Conservation (phyloP, 2,888 invertebrate genomes). For the Rhimphoctona megacephalus region DNA sequence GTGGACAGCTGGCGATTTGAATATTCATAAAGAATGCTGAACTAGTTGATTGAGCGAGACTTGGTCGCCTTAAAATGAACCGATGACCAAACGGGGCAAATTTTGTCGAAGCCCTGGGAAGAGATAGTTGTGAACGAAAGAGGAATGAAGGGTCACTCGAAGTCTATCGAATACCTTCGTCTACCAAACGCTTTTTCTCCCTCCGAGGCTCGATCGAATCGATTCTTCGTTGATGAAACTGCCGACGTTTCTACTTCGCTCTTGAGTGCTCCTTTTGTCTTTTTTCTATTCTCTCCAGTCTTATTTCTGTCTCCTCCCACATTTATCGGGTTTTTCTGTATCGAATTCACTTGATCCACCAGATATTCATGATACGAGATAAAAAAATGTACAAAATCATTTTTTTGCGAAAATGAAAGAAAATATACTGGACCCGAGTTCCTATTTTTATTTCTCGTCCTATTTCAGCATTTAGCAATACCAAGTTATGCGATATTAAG, state of each 20-base stretch:
- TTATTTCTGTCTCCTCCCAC: background rate
- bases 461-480: background rate
- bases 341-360: background rate
- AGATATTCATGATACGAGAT: background rate
- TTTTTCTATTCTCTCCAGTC: background rate
- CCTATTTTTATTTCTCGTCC: background rate
- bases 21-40: background rate
- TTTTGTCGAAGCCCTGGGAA: constrained; percentile 9
- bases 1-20: background rate
- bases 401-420: background rate
- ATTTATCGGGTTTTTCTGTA: background rate
- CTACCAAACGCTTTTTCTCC: constrained; percentile 17
- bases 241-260: constrained; percentile 50
- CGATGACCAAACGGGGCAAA: background rate
- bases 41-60: background rate
- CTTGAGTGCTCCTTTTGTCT: constrained; percentile 24
- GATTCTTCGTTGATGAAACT: constrained; percentile 45
- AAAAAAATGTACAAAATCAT: background rate
- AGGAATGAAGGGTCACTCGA: background rate
- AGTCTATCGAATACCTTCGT: constrained; percentile 13
- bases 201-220: constrained; percentile 46
- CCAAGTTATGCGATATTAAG: background rate
- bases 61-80: background rate
- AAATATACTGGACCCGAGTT: background rate
- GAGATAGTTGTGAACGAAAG: background rate